These are phyloP conservation scores for Aplodontia rufa DNA, from an alignment of 2,113 vertebrate species.

Conservation along the genomic window DNA sequence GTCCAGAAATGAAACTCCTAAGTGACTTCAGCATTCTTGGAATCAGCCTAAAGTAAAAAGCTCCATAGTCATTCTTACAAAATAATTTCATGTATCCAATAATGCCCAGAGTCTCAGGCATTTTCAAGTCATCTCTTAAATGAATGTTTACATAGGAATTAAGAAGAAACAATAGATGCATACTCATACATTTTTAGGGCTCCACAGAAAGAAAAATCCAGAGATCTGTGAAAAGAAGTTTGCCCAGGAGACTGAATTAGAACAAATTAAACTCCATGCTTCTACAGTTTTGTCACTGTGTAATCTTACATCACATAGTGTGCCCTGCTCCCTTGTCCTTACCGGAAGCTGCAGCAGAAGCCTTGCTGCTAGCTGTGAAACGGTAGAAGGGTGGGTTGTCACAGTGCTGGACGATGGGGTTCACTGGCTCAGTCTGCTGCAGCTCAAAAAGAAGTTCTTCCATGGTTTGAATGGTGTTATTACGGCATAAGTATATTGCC, in stretches of 20 bases:
- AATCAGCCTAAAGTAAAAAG: background rate
- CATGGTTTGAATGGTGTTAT: conserved; percentile 99
- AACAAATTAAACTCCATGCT: too few relatives aligned
- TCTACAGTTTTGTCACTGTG: too few relatives aligned
- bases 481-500: conserved; percentile 96
- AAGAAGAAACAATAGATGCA: background rate
- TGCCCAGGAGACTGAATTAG: too few relatives aligned
- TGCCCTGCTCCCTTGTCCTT: conserved; percentile 34
- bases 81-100: background rate
- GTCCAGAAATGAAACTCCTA: background rate
- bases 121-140: background rate
- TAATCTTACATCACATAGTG: too few relatives aligned
- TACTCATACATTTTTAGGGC: background rate
- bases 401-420: conserved; percentile 96
- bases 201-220: background rate
- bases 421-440: conserved; percentile 98
- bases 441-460: conserved; percentile 98
- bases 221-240: background rate
- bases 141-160: background rate
- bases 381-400: conserved; percentile 99
- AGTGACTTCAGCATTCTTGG: background rate
- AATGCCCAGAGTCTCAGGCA: background rate
- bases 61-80: background rate
- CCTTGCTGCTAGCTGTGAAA: conserved; percentile 95
- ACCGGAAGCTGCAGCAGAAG: conserved; percentile 95